A percentile compares a stretch with the other conserved stretches of the same genome.
These are phyloP conservation scores for Mustela lutreola DNA, from an alignment of 2,113 vertebrate genomes.

Conservation along the genomic window DNA sequence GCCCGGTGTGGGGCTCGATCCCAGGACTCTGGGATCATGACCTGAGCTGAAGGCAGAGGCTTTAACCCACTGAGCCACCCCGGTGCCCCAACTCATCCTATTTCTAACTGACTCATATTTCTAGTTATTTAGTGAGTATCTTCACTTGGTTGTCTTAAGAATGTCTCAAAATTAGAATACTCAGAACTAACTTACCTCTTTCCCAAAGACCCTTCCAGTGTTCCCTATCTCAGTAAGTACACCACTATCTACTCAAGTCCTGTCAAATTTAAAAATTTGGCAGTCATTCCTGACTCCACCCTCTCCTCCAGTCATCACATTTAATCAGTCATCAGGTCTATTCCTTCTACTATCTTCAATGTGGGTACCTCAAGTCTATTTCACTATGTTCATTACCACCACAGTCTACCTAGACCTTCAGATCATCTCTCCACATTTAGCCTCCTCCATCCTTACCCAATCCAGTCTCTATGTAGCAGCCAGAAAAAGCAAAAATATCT, in stretches of 20 bases:
- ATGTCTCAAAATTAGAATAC: constrained; percentile 24
- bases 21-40: too few species aligned
- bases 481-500: not conserved
- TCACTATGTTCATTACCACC: not conserved
- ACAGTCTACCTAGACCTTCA: not conserved
- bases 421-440: not conserved
- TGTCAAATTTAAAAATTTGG: not conserved
- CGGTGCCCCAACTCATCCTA: not conserved
- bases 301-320: not conserved
- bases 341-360: not conserved
- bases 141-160: constrained; percentile 5
- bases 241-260: not conserved
- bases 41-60: too few species aligned
- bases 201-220: not conserved
- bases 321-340: not conserved
- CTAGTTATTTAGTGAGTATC: not conserved
- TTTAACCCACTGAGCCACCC: too few species aligned
- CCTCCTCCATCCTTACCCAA: not conserved
- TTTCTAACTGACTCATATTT: constrained; percentile 34
- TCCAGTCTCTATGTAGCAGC: not conserved
- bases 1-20: too few species aligned
- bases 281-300: not conserved
- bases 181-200: not conserved
- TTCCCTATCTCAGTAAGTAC: not conserved
- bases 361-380: not conserved